These are phyloP conservation scores for Himalopsyche kuldschensis DNA, from an alignment of 2,888 invertebrate genomes.

Conservation along the genomic window DNA sequence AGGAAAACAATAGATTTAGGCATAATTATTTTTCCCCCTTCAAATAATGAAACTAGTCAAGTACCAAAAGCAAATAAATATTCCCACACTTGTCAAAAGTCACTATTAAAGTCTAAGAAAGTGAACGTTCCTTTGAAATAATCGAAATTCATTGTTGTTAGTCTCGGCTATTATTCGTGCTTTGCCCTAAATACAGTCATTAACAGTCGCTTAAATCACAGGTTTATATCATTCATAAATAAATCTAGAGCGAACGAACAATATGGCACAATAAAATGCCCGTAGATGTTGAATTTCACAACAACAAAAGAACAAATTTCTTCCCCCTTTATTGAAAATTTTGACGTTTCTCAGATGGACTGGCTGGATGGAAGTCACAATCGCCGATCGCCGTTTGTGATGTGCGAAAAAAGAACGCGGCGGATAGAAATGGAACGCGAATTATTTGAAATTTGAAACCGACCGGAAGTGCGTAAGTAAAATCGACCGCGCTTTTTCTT, in stretches of 20 bases:
- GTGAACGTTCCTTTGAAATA: not conserved
- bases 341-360: not conserved
- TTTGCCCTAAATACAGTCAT: conserved; percentile 7
- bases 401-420: conserved; percentile 12
- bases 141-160: not conserved
- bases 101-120: not conserved
- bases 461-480: conserved; percentile 15
- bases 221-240: not conserved
- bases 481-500: conserved; percentile 10
- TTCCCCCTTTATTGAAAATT: conserved; percentile 7
- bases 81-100: conserved; percentile 26
- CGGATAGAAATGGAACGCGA: conserved; percentile 3
- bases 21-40: not conserved
- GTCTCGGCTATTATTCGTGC: not conserved
- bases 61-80: not conserved
- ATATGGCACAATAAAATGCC: conserved; percentile 16
- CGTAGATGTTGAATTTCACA: not conserved
- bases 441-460: conserved; percentile 25
- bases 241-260: not conserved
- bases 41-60: not conserved
- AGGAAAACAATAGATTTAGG: not conserved
- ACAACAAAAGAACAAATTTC: conserved; percentile 14
- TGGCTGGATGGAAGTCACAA: conserved; percentile 14
- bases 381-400: conserved; percentile 9
- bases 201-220: not conserved